phyloP scores from a whole-genome alignment of 1,140 invertebrate genomes.

The Paracyclopina nana region DNA sequence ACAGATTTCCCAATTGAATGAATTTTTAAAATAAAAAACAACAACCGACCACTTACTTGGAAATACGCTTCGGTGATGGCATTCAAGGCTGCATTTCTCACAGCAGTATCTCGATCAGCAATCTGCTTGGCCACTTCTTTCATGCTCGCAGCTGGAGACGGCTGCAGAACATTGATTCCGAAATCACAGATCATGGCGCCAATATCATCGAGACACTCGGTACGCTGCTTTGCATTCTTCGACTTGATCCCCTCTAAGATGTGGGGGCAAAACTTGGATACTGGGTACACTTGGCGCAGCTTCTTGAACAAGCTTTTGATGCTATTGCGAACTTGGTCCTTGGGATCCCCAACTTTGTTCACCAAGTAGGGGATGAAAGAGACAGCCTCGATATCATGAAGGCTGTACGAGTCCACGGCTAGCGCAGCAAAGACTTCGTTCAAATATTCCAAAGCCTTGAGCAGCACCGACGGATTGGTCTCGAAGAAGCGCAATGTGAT shows the following conservation, averaged over 20 bases:
- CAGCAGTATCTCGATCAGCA: constrained; percentile 83
- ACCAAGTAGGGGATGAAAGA: constrained; percentile 87
- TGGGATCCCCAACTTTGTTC: constrained; percentile 43
- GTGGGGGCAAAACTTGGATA: constrained; percentile 67
- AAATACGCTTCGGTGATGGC: constrained; percentile 75
- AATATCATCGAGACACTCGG: constrained; percentile 80
- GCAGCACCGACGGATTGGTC: constrained; percentile 87
- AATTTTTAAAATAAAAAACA: no score
- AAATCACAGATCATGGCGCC: constrained; percentile 64
- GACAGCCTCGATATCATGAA: constrained; percentile 72
- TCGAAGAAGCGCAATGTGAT: constrained; percentile 87
- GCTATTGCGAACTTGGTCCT: constrained; percentile 65
- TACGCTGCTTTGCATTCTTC: constrained; percentile 85
- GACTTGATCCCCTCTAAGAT: constrained; percentile 87
- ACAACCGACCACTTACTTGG: no score
- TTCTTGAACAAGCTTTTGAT: constrained; percentile 66
- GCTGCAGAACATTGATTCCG: constrained; percentile 62
- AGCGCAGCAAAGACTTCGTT: constrained; percentile 56
- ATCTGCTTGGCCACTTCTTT: constrained; percentile 87
- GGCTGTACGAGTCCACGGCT: constrained; percentile 54
- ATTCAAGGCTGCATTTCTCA: constrained; percentile 84
- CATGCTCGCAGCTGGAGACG: constrained; percentile 48
- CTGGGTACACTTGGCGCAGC: constrained; percentile 64
- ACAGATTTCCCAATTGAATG: no score
- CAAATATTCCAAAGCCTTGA: constrained; percentile 83